Evolutionary conservation across 1,140 invertebrate genomes (phyloP).

Genomic region (Monomorium pharaonis): DNA sequence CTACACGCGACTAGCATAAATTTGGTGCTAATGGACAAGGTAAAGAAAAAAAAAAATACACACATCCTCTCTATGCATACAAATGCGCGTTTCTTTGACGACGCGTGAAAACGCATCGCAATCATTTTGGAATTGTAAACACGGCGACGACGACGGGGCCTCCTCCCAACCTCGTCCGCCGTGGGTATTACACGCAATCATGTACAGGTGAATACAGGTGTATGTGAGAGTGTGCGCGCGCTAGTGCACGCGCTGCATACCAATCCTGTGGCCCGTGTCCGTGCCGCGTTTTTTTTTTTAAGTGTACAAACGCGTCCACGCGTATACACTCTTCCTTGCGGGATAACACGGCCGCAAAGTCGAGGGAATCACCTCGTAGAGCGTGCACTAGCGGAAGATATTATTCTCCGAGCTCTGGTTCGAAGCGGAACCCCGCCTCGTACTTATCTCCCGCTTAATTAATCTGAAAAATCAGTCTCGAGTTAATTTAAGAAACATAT

Average conservation of each 20-base stretch:
- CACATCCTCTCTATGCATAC: background rate
- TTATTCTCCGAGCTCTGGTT: conserved; percentile 25
- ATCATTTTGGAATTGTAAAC: conserved; percentile 44
- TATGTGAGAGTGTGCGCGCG: conserved; percentile 9
- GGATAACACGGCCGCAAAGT: background rate
- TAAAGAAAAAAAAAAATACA: background rate
- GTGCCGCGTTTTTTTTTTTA: background rate
- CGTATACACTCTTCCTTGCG: background rate
- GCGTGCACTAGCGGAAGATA: conserved; percentile 49
- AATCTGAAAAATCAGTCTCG: background rate
- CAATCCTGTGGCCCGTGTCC: conserved; percentile 10
- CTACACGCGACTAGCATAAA: conserved; percentile 54
- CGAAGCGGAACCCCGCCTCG: conserved; percentile 29
- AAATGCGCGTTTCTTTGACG: conserved; percentile 51
- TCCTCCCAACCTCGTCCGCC: conserved; percentile 62
- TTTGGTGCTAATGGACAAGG: conserved; percentile 67
- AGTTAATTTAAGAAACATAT: background rate
- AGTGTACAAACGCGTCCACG: background rate
- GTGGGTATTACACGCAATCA: conserved; percentile 61
- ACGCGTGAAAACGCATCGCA: conserved; percentile 49
- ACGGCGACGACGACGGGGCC: background rate
- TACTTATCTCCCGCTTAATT: conserved; percentile 53
- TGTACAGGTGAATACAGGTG: conserved; percentile 52
- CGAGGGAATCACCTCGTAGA: background rate
- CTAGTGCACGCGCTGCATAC: conserved; percentile 34